Evolutionary conservation across 2,113 vertebrate genomes (phyloP), one percentile per base, ranked within the genome.

Genomic region (Amblyornis subalaris): DNA sequence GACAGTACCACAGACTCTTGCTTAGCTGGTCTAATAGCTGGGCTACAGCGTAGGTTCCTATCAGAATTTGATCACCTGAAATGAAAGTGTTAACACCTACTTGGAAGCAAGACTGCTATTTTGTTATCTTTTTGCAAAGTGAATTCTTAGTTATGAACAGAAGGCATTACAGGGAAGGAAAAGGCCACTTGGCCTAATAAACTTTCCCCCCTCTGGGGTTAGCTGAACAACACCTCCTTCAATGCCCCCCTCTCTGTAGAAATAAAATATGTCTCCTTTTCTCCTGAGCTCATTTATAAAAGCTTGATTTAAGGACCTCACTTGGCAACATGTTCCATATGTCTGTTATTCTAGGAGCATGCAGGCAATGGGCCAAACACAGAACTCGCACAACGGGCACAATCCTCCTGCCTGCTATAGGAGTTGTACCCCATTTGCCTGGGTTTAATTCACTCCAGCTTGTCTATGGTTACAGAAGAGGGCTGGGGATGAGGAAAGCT

Each of bases 51-150:
- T 4, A 33, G 45, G 36, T 69, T 36, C 51, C 75, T 58, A 74
- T 31, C 66, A 80, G 67, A 83, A 74, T 67, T 2, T 69, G 53
- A 78, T 91, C 82, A 95, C 88, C 91, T 95, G 94, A 73, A 97
- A 71, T 16, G 54, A 90, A 94, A 93, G 91, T 11, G 95, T 96
- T 97, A 96, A 97, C 57, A 50, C 2, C 14, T 24, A 91, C 79
- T 93, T 95, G 90, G 93, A 96, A 96, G 80, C 64, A 66, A 77
- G 71, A 73, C 60, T 90, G 80, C 42, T 76, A 87, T 95, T 96
- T 95, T 96, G 96, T 87, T 95, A 93, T 96, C 94, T 89, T 97
- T 97, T 85, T 91, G 76, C 73, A 66, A 90, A 96, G 89, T 89
- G 73, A 93, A 88, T 84, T 95, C 92, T 91, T 89, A 94, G 72